Percentiles rank a stretch among this genome's conserved stretches.
Evolutionary conservation across 2,797 vertebrate genomes (phyloP).

Genomic region (Malurus splendens): DNA sequence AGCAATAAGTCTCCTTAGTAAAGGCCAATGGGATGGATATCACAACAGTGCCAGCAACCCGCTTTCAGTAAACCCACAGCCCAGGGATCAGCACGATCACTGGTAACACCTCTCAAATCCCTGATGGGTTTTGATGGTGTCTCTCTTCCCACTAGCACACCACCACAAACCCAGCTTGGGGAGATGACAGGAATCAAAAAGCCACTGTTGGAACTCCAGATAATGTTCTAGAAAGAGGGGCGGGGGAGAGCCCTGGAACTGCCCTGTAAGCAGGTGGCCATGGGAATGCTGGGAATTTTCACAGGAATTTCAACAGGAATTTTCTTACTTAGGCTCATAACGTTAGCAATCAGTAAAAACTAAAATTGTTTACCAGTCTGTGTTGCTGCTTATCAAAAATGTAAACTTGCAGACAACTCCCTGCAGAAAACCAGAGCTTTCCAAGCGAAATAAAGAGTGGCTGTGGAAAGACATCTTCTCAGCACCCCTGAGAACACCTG

Average conservation of each 20-base stretch:
- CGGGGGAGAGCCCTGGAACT: neutral
- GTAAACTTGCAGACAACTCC: neutral
- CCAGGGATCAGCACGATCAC: neutral
- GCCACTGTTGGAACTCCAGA: neutral
- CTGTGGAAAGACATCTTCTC: neutral
- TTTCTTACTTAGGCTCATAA: neutral
- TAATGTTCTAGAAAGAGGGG: neutral
- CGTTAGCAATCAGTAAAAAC: neutral
- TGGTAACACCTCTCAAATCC: neutral
- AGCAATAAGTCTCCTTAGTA: neutral
- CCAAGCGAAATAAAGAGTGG: neutral
- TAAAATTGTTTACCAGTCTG: neutral
- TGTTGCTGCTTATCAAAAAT: neutral
- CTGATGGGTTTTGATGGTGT: rapidly evolving
- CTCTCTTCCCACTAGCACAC: neutral
- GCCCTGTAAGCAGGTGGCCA: neutral
- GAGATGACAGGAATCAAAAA: neutral
- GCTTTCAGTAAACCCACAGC: neutral
- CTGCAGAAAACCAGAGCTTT: neutral
- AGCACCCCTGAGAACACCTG: neutral
- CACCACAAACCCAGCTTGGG: neutral
- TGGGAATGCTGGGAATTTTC: slow-evolving; percentile 32
- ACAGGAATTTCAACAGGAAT: slow-evolving; percentile 28
- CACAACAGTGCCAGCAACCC: neutral
- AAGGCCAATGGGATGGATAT: neutral